Evolutionary conservation across 2,113 vertebrate species (phyloP), one percentile per base, ranked within the genome.

Genomic region (Chrysemys picta): DNA sequence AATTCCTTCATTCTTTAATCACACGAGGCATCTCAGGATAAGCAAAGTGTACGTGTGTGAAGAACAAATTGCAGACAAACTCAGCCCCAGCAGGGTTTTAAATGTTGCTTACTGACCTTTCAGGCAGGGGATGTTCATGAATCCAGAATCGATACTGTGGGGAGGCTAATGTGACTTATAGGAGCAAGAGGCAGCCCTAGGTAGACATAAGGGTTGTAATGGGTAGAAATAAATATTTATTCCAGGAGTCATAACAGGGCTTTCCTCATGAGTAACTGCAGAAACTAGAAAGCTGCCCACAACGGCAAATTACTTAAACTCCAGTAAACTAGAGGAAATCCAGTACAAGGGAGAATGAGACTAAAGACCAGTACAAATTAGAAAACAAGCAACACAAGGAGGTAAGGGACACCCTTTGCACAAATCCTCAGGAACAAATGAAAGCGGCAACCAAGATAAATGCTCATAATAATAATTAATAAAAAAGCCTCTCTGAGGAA

Each of bases 211-310:
- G 93, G 65, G 8, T 92, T 80, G 29, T 76, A 76, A 88, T 53
- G 88, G 14, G 10, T 24, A 85, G 94, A 90, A 92, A 14, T 19
- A 59, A 85, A 27, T 94, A 88, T 91, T 93, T 95, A 76, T 27
- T 50, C 62, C 62, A 24, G 38, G 45, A 95, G 16, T 93, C 85
- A 90, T 54, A 91, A 47, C 35, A n/a, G 53, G 47, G 29, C 13
- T 94, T 94, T 96, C 38, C 88, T 91, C 29, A 82, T 54, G 86
- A 95, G 84, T 92, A 90, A 90, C 72, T 89, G 75, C 54, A 65
- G 50, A 56, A 75, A 56, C 72, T 57, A 4, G 87, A 87, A 92
- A 47, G 50, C 4, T 69, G 52, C 69, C 42, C 1, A 0, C 80
- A 89, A 80, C 80, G 83, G 25, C 89, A 89, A 94, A 91, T 89